Conservation (phyloP, 2,888 invertebrate genomes). For the Campopleginae sp. region DNA sequence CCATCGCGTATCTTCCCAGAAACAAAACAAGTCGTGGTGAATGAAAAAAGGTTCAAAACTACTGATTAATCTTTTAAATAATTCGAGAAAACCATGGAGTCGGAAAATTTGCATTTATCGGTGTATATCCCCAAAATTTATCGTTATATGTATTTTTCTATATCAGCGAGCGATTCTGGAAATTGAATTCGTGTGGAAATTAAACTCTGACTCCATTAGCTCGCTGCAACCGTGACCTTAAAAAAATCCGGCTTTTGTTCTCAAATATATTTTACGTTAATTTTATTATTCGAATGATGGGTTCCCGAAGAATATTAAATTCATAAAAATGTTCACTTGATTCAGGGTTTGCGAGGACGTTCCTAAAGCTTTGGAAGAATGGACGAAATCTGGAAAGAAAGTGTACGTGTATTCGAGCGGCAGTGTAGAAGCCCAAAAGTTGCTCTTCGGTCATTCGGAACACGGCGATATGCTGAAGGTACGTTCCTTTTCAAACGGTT, state of each 20-base stretch:
- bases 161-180: no score
- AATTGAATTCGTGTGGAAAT: no score
- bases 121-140: no score
- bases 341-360: slow-evolving; percentile 96
- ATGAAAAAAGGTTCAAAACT: background rate
- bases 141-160: no score
- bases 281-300: background rate
- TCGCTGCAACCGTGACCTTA: background rate
- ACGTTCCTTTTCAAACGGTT: slow-evolving; percentile 74
- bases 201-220: background rate
- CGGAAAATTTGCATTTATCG: no score
- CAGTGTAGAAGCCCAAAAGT: slow-evolving; percentile 94
- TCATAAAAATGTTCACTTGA: slow-evolving; percentile 72
- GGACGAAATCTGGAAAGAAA: slow-evolving; percentile 88
- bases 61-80: background rate
- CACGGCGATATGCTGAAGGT: slow-evolving; percentile 91
- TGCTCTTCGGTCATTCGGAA: slow-evolving; percentile 91
- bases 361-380: slow-evolving; percentile 88
- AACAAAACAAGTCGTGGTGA: background rate
- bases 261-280: background rate
- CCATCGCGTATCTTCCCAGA: background rate
- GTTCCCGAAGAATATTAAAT: background rate
- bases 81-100: background rate
- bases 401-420: slow-evolving; percentile 97
- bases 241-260: background rate